Percentiles rank a stretch among this genome's conserved stretches.
Evolutionary conservation across 2,888 invertebrate genomes (phyloP).

Genomic region (Neoaliturus tenellus): DNA sequence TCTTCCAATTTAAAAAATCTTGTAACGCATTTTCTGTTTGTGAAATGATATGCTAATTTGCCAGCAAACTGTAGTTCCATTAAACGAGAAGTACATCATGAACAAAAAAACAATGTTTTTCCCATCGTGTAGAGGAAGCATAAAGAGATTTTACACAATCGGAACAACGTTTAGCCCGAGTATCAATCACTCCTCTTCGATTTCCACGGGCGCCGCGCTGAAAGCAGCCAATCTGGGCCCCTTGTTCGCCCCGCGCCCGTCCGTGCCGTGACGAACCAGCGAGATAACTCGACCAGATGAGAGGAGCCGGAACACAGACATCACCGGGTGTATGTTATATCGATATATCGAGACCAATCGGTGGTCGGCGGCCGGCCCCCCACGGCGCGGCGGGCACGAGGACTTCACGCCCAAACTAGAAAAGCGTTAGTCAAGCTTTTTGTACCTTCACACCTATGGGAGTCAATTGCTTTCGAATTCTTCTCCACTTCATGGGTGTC

Average conservation of each 20-base stretch:
- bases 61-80: too few species aligned
- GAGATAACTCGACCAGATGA: constrained; percentile 37
- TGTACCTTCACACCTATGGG: background rate
- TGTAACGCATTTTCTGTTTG: too few species aligned
- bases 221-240: constrained; percentile 11
- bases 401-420: background rate
- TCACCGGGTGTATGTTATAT: constrained; percentile 26
- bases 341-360: constrained; percentile 46
- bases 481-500: too few species aligned
- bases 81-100: too few species aligned
- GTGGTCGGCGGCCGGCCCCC: background rate
- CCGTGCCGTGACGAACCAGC: constrained; percentile 24
- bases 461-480: background rate
- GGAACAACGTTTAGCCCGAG: background rate
- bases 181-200: constrained; percentile 18
- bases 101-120: too few species aligned
- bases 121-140: too few species aligned
- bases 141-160: background rate
- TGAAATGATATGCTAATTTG: too few species aligned
- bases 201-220: background rate
- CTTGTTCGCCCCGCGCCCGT: constrained; percentile 13
- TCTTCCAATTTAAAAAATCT: too few species aligned
- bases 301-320: constrained; percentile 25
- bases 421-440: constrained; percentile 14
- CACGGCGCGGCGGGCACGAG: background rate